phyloP scores from a whole-genome alignment of 2,888 invertebrate genomes.

The Microctonus hyperodae region DNA sequence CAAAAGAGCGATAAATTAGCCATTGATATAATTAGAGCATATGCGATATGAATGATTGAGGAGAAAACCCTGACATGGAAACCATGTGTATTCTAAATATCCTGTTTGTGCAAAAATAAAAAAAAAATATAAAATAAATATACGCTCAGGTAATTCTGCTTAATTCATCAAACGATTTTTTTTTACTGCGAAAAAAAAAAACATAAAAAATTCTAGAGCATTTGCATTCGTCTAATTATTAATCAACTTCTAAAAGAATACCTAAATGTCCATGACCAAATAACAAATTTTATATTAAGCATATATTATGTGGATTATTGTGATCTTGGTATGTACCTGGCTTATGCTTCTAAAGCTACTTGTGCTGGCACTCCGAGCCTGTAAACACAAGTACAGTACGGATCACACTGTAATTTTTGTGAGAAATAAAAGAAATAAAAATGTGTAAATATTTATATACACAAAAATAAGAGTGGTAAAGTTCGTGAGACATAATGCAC shows the following conservation, averaged over 20 bases:
- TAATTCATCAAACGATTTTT: no score
- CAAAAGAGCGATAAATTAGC: no score
- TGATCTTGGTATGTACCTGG: conserved; percentile 72
- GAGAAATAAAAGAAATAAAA: conserved; percentile 24
- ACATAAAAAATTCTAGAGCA: no score
- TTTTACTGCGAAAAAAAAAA: no score
- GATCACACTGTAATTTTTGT: conserved; percentile 50
- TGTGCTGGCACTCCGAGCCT: conserved; percentile 88
- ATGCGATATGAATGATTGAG: no score
- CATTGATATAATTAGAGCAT: no score
- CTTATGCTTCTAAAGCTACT: conserved; percentile 90
- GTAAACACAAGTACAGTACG: conserved; percentile 68
- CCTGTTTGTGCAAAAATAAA: no score
- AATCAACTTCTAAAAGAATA: background rate
- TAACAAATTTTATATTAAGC: background rate
- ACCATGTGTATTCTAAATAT: no score
- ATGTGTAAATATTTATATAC: conserved; percentile 12
- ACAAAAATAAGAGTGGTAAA: background rate
- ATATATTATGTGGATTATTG: conserved; percentile 46
- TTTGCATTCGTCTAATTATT: conserved; percentile 23
- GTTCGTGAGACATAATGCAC: background rate
- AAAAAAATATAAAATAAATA: no score
- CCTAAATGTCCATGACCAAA: background rate
- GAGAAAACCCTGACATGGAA: no score
- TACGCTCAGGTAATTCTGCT: no score